Conservation (phyloP, 2,888 invertebrate genomes). For the Synanthedon andrenaeformis region DNA sequence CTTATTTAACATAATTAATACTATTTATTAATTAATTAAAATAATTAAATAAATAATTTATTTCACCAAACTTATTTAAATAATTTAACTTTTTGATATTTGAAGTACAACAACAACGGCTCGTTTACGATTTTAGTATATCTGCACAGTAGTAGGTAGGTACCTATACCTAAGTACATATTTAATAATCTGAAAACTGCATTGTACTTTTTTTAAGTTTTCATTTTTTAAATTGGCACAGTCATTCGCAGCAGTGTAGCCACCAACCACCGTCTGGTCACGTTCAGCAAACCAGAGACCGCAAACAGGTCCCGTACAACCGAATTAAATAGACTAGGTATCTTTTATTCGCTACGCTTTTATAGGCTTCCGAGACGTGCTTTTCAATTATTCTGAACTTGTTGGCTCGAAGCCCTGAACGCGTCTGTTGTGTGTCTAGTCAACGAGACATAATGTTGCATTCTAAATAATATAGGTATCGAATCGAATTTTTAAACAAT, state of each 20-base stretch:
- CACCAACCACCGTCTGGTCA: slow-evolving; percentile 55
- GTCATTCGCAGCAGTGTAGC: slow-evolving; percentile 29
- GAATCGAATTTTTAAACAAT: not conserved
- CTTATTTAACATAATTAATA: no score
- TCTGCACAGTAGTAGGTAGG: not conserved
- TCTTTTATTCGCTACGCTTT: slow-evolving; percentile 48
- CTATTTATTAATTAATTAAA: no score
- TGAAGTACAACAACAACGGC: no score
- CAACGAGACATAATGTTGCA: slow-evolving; percentile 21
- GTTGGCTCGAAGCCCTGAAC: slow-evolving; percentile 35
- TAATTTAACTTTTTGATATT: no score
- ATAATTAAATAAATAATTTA: no score
- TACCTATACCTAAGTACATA: no score
- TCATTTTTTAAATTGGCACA: slow-evolving; percentile 13
- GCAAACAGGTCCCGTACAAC: slow-evolving; percentile 52
- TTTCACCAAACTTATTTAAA: no score
- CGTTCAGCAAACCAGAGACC: slow-evolving; percentile 60
- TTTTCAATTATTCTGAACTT: slow-evolving; percentile 34
- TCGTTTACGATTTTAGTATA: not conserved
- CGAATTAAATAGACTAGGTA: slow-evolving; percentile 35
- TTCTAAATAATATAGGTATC: not conserved
- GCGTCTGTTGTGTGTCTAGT: slow-evolving; percentile 40
- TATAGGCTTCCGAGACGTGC: slow-evolving; percentile 34
- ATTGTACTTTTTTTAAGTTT: not conserved
- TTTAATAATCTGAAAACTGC: not conserved